Evolutionary conservation across 2,113 vertebrate species (phyloP), one percentile per base, ranked within the genome.

Genomic region (Microcebus griseorufus): DNA sequence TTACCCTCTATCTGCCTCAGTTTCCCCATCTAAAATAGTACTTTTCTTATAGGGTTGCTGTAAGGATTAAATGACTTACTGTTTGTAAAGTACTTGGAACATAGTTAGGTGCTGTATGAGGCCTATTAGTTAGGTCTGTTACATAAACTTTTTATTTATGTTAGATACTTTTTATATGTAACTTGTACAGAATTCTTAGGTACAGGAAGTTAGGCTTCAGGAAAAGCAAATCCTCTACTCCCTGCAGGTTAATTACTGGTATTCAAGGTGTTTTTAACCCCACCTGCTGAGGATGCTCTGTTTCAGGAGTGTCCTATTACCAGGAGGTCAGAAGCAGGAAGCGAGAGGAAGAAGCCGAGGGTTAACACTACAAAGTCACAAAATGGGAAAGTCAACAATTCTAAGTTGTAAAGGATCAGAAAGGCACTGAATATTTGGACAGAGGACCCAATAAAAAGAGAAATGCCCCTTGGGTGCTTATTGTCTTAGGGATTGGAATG

Each of bases 311-410:
- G 6, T 18, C 53, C 17, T 55, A 5, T 55, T 6, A 29, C n/a
- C 25, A 29, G 72, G 75, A 83, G 9, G 48, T 20, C 37, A 76
- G 65, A 92, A 94, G 58, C 53, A 95, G 88, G 58, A 93, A 93
- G 65, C n/a, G 27, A 75, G n/a, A 53, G 55, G 65, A 32, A 79
- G 55, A 94, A 86, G 81, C 91, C 42, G 80, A 55, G 27, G 29
- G 58, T 76, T 65, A 95, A 78, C 11, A 78, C 18, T 70, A 20
- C 27, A 72, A 95, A 92, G 60, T 55, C 78, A 79, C 92, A 92
- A 94, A 90, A 87, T 64, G 27, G 45, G 81, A 96, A 87, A 95
- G 80, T 95, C 93, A 96, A 51, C 37, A 85, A 32, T 90, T 48
- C 13, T 20, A 6, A 79, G 27, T 70, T 22, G 20, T 79, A 80